phyloP scores from a whole-genome alignment of 2,113 vertebrate species.

The Riparia riparia region DNA sequence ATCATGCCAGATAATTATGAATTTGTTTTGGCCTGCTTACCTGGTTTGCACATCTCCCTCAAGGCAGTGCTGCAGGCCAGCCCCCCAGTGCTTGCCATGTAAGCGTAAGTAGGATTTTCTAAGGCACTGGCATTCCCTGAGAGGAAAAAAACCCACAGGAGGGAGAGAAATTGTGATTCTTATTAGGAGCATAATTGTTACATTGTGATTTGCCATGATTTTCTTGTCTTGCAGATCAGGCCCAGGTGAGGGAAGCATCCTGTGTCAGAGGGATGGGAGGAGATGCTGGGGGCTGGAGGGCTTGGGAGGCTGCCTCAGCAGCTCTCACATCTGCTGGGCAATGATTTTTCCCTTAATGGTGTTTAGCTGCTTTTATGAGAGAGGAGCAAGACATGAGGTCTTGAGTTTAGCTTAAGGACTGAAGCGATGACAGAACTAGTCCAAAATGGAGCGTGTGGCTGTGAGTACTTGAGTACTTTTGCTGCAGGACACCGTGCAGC shows the following conservation, averaged over 20 bases:
- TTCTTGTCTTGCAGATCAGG: not conserved
- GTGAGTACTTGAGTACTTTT: fast-evolving
- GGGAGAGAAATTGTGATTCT: not conserved
- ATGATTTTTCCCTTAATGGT: not conserved
- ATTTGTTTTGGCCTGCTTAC: not conserved
- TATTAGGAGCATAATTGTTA: not conserved
- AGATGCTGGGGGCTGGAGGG: not conserved
- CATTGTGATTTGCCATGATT: not conserved
- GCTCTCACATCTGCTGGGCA: not conserved
- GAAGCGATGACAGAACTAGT: not conserved
- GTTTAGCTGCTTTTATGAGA: not conserved
- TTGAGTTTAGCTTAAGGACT: not conserved
- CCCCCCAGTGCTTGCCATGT: not conserved
- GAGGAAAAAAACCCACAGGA: not conserved
- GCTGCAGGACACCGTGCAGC: fast-evolving
- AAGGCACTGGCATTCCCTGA: not conserved
- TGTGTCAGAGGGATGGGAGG: not conserved
- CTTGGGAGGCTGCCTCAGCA: not conserved
- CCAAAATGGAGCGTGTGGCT: fast-evolving
- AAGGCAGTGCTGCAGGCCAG: not conserved
- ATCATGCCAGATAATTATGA: not conserved
- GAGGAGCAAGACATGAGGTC: not conserved
- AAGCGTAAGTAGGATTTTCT: not conserved
- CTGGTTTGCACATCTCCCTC: not conserved
- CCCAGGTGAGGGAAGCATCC: not conserved